Base-by-base conservation (phyloP, 2,797 vertebrate genomes). In the Alca torda region DNA sequence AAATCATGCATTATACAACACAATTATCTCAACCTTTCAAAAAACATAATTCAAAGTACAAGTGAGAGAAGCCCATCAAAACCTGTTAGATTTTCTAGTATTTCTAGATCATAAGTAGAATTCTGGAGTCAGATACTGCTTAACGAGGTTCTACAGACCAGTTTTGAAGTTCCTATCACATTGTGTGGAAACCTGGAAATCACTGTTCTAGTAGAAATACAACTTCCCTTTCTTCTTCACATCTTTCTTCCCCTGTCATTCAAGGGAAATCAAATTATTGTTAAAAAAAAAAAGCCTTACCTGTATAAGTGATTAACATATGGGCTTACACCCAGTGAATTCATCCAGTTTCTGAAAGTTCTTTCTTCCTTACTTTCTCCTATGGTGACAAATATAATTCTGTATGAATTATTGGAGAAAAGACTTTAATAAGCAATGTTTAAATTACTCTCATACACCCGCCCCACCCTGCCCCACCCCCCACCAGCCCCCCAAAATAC, bases 261-360 rank as follows among this genome's bases (percentile, higher is more conserved):
- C 24, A 68, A 31, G 7, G 10, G 23, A 91, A 77, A 59, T 50
- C 4, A 65, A 64, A 33, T n/a, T 0, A 75, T 24, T 30, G 4
- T 64, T 89, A 2, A 25, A 65, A 72, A 64, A 51, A 25, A 57
- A 68, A 61, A 54, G 18, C 5, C 67, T 93, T 98, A 99, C 99
- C 99, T 98, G 98, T 99, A 99, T 80, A 99, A 98, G 83, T 99
- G 99, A 97, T 99, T 99, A 96, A 99, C 98, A 57, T 98, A 98
- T 1, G 99, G 99, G 95, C 90, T 98, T 54, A 99, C 98, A 23
- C 99, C 99, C 96, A 99, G 97, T 53, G 99, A 99, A 98, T 99
- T 99, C 98, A 99, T 99, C 99, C 99, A 99, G 97, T 99, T 99
- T 81, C 99, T 98, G 96, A 99, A 99, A 23, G 99, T 99, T 95